Evolutionary conservation across 2,888 invertebrate genomes (phyloP), one percentile per base, ranked within the genome.

Genomic region (Megaustenia siamemsis): DNA sequence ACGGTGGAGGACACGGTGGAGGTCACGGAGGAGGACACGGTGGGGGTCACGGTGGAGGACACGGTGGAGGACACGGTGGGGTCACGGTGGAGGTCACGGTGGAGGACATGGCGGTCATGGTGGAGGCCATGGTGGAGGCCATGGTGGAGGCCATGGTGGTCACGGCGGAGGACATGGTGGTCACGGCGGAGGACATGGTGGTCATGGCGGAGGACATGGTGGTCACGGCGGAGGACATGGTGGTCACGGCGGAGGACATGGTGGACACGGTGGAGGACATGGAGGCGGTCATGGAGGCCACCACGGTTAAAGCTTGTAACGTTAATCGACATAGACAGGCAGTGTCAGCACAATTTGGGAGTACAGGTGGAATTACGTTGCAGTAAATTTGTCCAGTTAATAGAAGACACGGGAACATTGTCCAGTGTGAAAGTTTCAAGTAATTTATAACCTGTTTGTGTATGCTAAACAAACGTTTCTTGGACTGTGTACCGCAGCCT

Each of bases 71-170:
- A n/a, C n/a, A n/a, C n/a, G n/a, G n/a, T n/a, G n/a, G 1, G 49
- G 80, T 45, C 66, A 69, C 24, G 49, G 49, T 32, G 49, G 78
- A 38, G 78, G 69, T 21, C 49, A 68, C 38, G 45, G 63, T n/a
- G 28, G 66, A 6, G 49, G 80, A 49, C 40, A 43, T n/a, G 63
- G 60, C 10, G 63, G 77, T 3, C 53, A 38, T 15, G 32, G 53
- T 76, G 76, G n/a, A n/a, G n/a, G n/a, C n/a, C 66, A 68, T 66
- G 28, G 49, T 24, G 45, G 49, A 10, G 66, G 38, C 4, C 35
- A 43, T 4, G 12, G 28, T 28, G 60, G 63, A 24, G 77, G 77
- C 15, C 21, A n/a, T 35, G 12, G 32, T 32, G 40, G 43, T 28
- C 38, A 66, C 1, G 78, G 78, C 15, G 45, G 32, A 66, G 40